Evolutionary conservation across 2,888 invertebrate genomes (phyloP), one percentile per base, ranked within the genome.

Genomic region (Melanargia galathea): DNA sequence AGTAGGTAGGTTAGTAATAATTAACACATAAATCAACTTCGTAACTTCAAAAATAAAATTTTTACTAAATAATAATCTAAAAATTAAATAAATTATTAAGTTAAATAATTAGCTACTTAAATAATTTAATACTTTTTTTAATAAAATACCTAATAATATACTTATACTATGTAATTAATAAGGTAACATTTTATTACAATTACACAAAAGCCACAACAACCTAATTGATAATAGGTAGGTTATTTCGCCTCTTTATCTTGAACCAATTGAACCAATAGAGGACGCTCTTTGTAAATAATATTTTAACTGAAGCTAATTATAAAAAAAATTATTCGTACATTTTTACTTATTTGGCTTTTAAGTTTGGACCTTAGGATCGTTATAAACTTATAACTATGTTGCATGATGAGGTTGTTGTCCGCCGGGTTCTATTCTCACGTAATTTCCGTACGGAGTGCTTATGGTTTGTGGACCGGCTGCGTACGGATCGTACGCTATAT

Each of bases 401-500:
- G 35, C 13, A 13, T 35, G 52, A 10, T 24, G 40, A 0, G 18
- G 11, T 35, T 59, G 58, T 8, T 46, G 56, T 8, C 60, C 58
- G 1, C 60, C 58, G 1, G 71, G 68, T 18, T 72, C 74, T 0
- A 77, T 73, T 64, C 78, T 84, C 26, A 87, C 75, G 40, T 88
- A 88, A 59, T 86, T 82, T 3, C 89, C 89, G 52, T 81, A 89
- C 0, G 89, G 89, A 0, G 89, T 89, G 70, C 83, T 86, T 6
- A 89, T 86, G 2, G 88, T 89, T 60, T 85, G 87, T 8, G 89
- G 89, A 35, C 82, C 87, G 2, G 71, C 73, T 0, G 73, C 72
- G 56, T 83, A 82, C 0, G 84, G 83, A 26, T 84, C 82, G 5
- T 77, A 65, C 0, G 77, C 71, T 18, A 79, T 65, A 26, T 81